Conservation (phyloP, 2,797 vertebrate genomes). For the Geotrypetes seraphini region DNA sequence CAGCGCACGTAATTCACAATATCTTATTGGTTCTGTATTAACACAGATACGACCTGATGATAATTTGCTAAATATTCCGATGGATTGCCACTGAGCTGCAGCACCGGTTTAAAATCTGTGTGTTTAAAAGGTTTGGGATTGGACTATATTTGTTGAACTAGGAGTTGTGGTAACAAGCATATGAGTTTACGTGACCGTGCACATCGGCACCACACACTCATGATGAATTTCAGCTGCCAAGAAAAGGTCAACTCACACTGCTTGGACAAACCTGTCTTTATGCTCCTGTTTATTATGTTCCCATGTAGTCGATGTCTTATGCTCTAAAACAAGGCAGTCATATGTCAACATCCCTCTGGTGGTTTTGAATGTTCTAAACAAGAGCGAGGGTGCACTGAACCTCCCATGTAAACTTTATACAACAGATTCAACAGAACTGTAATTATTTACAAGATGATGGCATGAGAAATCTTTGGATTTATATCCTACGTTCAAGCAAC, state of each 20-base stretch:
- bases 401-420: constrained; percentile 98
- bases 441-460: constrained; percentile 98
- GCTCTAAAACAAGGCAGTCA: constrained; percentile 83
- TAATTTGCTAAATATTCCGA: constrained; percentile 13
- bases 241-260: constrained; percentile 64
- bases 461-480: constrained; percentile 85
- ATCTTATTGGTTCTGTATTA: too few species aligned
- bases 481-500: constrained; percentile 64
- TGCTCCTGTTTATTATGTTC: constrained; percentile 92
- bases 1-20: too few species aligned
- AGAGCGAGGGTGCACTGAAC: constrained; percentile 97
- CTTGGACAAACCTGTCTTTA: constrained; percentile 75
- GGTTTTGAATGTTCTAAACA: constrained; percentile 97
- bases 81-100: constrained; percentile 1
- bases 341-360: constrained; percentile 98
- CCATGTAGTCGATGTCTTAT: constrained; percentile 84
- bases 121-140: too few species aligned
- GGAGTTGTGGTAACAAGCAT: constrained; percentile 55
- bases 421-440: constrained; percentile 97
- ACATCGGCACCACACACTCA: constrained; percentile 59
- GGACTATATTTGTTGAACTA: constrained; percentile 55
- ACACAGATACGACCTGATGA: constrained; percentile 12
- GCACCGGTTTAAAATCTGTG: constrained; percentile 43
- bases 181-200: constrained; percentile 61
- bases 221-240: constrained; percentile 69